Evolutionary conservation across 1,140 invertebrate genomes (phyloP), one percentile per base, ranked within the genome.

Genomic region (Halotydeus destructor): DNA sequence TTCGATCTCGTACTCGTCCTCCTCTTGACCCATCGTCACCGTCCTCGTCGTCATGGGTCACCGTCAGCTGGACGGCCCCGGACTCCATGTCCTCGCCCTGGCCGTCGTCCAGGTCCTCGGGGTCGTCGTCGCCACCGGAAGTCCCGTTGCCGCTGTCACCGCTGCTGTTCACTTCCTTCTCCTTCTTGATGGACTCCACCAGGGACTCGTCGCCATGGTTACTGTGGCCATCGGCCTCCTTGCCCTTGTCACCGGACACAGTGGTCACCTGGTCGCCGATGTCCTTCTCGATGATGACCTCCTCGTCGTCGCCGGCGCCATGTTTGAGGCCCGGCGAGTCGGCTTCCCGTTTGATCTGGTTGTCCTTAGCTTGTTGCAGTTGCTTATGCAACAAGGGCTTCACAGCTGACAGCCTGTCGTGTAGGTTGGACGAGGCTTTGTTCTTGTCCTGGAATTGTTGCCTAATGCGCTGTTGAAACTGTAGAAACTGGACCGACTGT

Each of bases 1-100:
- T 6, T 22, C 39, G 12, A 9, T 23, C 16, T 14, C 39, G 25
- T 41, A 41, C 4, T 41, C n/a, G 11, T 41, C 39, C 12, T 41
- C 39, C 11, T 41, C 16, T 31, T 41, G 28, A 6, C 11, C 27
- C 16, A 5, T 22, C 39, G 11, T 41, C 39, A 16, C 14, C 22
- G 14, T 41, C n/a, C 5, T 41, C 39, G 14, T 22, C 39, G 4
- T 9, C 30, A 1, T 24, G 16, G 4, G 16, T 23, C 23, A 31
- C 5, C 6, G 21, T 21, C 24, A 31, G 5, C 1, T 24, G 22
- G n/a, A 21, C 16, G 18, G 18, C 3, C 31, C 16, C 27, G 33
- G 21, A 27, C 11, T 41, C 28, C 3, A 32, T 5, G 9, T 41
- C 28, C 5, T 41, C 19, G 12, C 4, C 12, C n/a, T 19, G 12